Conservation (phyloP, 2,113 vertebrate species). For the Eira barbara region DNA sequence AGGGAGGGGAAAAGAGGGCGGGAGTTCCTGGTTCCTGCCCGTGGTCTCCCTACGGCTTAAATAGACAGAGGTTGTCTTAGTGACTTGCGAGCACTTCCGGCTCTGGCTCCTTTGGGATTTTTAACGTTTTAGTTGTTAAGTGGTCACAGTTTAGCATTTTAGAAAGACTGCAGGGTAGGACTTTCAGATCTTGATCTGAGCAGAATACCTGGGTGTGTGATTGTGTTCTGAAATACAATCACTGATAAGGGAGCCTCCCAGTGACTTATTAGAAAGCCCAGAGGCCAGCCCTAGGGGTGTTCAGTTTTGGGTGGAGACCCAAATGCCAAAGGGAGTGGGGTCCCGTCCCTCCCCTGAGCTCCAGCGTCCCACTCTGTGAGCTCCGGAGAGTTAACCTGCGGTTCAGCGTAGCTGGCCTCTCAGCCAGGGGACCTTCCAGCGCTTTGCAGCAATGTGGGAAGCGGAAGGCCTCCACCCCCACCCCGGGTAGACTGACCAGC, state of each 20-base stretch:
- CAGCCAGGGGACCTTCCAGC: background rate
- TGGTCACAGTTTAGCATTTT: background rate
- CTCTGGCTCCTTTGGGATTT: rapidly evolving
- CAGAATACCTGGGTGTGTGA: background rate
- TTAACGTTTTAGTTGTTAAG: background rate
- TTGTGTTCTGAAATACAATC: background rate
- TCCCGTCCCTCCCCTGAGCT: too few relatives aligned
- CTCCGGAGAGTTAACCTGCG: background rate
- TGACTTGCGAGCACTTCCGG: rapidly evolving
- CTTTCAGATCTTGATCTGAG: background rate
- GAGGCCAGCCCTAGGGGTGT: background rate
- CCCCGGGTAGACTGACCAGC: rapidly evolving
- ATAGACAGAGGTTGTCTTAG: background rate
- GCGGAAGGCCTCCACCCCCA: background rate
- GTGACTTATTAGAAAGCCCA: background rate
- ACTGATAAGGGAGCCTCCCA: background rate
- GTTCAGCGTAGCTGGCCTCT: background rate
- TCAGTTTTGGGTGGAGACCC: background rate
- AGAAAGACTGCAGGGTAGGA: background rate
- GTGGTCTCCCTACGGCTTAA: background rate
- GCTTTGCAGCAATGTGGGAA: background rate
- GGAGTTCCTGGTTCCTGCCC: rapidly evolving
- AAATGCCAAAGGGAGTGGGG: background rate
- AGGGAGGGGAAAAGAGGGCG: background rate
- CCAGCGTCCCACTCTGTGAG: background rate